Conservation (phyloP, 2,113 vertebrate genomes). For the Cyprinus carpio region DNA sequence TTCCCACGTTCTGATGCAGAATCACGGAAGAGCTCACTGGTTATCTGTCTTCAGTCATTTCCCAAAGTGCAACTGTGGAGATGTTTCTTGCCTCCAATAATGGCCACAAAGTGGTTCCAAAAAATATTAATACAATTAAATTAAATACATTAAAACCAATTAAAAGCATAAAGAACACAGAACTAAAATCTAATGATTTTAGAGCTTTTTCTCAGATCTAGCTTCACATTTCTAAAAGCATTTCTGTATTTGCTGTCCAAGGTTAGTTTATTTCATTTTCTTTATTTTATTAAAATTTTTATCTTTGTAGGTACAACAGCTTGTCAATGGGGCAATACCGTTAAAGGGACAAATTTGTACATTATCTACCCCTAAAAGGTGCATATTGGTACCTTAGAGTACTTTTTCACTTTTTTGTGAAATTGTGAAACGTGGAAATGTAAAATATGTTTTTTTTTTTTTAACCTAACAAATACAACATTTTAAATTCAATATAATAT, state of each 20-base stretch:
- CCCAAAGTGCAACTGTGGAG: neutral
- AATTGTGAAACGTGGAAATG: no score
- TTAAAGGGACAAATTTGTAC: neutral
- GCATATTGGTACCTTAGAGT: no score
- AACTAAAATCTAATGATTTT: neutral
- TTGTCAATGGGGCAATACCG: neutral
- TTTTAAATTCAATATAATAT: no score
- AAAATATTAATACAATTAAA: neutral
- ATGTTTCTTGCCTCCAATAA: neutral
- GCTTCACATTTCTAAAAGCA: neutral
- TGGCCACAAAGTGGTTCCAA: neutral
- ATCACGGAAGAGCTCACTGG: neutral
- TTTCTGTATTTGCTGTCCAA: neutral
- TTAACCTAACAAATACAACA: no score
- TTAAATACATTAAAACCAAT: no score
- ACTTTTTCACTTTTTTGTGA: no score
- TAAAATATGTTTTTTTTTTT: no score
- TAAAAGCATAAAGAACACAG: no score
- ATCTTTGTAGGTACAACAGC: no score
- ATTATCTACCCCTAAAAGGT: neutral
- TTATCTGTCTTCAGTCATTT: conserved; percentile 2
- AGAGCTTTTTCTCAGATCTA: neutral
- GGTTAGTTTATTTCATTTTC: neutral
- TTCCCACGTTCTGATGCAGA: neutral
- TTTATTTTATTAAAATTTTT: no score